Evolutionary conservation across 2,113 vertebrate species (phyloP).

Genomic region (Atractosteus spatula): DNA sequence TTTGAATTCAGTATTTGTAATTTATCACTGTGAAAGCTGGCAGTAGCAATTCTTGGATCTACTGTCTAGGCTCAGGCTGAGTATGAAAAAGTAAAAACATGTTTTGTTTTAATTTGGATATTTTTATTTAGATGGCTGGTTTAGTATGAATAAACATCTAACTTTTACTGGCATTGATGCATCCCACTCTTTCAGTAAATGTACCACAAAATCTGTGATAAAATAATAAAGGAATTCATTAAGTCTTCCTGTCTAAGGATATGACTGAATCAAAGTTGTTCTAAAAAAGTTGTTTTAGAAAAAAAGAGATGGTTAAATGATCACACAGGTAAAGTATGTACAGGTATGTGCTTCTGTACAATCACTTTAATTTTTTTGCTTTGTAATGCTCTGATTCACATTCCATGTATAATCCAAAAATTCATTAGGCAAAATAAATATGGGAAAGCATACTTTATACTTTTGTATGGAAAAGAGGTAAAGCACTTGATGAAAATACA

Average conservation of each 20-base stretch:
- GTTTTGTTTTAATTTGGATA: neutral
- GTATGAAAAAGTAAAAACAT: neutral
- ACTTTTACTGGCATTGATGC: neutral
- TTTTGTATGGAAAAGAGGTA: too few species aligned
- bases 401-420: too few species aligned
- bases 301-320: constrained; percentile 5
- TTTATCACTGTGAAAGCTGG: too few species aligned
- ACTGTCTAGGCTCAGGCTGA: too few species aligned
- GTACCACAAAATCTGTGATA: neutral
- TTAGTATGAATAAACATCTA: constrained; percentile 5
- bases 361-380: too few species aligned
- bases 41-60: too few species aligned
- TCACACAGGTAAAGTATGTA: neutral
- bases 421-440: too few species aligned
- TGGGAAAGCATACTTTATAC: too few species aligned
- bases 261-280: neutral
- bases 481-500: too few species aligned
- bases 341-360: too few species aligned
- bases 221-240: constrained; percentile 8
- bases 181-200: constrained; percentile 1
- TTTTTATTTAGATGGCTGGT: neutral
- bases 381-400: too few species aligned
- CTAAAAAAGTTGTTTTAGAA: constrained; percentile 7
- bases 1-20: too few species aligned
- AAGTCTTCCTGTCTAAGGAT: neutral